A percentile compares a stretch with the other conserved stretches of the same genome.
phyloP scores from a whole-genome alignment of 37 sponge, comb jelly and placozoan species.

The Cladorhizidae sp. region DNA sequence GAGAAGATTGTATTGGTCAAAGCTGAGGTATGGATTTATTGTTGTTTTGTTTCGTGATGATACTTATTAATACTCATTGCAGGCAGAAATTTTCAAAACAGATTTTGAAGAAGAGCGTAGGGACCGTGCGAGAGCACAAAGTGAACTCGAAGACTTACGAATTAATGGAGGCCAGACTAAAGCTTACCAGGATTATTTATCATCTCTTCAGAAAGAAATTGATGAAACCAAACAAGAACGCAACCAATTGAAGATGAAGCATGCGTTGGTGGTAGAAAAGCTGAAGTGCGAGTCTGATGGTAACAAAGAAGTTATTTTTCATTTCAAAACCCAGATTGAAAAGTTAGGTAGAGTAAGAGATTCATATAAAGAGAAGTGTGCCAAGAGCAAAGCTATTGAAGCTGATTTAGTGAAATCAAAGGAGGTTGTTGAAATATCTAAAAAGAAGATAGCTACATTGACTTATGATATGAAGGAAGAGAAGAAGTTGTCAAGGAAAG shows the following conservation, averaged over 20 bases:
- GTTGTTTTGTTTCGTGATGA: neutral
- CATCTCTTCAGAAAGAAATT: neutral
- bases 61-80: neutral
- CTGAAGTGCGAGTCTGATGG: neutral
- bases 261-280: neutral
- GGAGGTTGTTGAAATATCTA: neutral
- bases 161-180: neutral
- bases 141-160: neutral
- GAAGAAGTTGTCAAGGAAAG: no score
- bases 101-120: slow-evolving; percentile 5
- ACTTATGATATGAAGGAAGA: neutral
- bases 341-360: neutral
- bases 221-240: neutral
- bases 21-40: neutral
- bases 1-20: neutral
- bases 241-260: neutral
- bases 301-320: neutral
- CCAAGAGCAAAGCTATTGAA: neutral
- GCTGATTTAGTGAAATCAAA: neutral
- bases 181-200: neutral
- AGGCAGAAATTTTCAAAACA: neutral
- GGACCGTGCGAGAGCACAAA: neutral
- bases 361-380: neutral
- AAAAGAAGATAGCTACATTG: neutral
- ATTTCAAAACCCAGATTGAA: neutral